Evolutionary conservation across 2,888 invertebrate genomes (phyloP).

Genomic region (Drosophila ezoana): DNA sequence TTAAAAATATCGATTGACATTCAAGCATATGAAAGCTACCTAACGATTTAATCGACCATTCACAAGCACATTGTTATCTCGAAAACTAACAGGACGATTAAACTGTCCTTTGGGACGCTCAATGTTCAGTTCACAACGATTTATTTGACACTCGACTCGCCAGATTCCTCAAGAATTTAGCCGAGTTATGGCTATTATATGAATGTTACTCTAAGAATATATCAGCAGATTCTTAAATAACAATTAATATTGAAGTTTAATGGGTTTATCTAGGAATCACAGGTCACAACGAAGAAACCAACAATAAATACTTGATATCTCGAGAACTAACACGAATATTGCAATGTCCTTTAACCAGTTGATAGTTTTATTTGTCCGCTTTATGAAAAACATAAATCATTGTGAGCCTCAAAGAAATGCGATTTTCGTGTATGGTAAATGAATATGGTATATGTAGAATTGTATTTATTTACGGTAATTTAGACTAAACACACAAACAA

Average conservation of each 20-base stretch:
- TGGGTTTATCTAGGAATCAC: no score
- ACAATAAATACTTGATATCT: not conserved
- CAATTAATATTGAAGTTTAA: no score
- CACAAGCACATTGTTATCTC: no score
- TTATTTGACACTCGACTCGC: no score
- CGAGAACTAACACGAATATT: not conserved
- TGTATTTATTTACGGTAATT: constrained; percentile 61
- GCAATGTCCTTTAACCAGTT: not conserved
- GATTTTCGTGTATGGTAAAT: constrained; percentile 6
- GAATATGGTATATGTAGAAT: constrained; percentile 42
- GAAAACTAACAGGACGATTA: not conserved
- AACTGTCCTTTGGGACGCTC: not conserved
- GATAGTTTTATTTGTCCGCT: not conserved
- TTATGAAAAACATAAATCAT: no score
- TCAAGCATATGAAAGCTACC: no score
- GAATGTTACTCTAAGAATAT: not conserved
- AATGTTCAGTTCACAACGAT: no score
- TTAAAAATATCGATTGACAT: no score
- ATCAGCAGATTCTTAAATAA: not conserved
- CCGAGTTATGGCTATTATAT: not conserved
- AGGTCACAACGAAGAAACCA: no score
- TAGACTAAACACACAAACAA: constrained; percentile 60
- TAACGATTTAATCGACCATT: no score
- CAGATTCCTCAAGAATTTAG: not conserved
- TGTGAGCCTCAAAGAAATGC: not conserved